phyloP scores from a whole-genome alignment of 2,113 vertebrate species.

The Petaurus breviceps region DNA sequence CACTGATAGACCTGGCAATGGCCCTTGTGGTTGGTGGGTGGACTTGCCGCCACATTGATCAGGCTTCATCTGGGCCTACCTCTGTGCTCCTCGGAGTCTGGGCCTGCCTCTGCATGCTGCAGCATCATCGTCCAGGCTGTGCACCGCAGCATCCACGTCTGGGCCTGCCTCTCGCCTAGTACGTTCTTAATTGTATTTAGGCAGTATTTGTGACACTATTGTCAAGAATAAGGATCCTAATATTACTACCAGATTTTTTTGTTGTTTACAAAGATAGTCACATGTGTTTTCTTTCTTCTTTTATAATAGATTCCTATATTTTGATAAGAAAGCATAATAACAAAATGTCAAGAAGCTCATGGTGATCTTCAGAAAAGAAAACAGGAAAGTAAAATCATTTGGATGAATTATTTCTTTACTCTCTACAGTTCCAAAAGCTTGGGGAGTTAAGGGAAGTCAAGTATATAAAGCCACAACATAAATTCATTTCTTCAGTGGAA shows the following conservation, averaged over 20 bases:
- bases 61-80: no score
- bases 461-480: background rate
- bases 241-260: slow-evolving; percentile 65
- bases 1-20: no score
- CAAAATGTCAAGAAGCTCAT: slow-evolving; percentile 47
- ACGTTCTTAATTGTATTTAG: background rate
- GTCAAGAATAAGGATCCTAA: slow-evolving; percentile 66
- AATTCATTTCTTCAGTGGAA: background rate
- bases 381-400: slow-evolving; percentile 12
- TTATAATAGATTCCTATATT: slow-evolving; percentile 39
- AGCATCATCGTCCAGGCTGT: no score
- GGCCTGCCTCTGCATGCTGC: no score
- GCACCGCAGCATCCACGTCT: no score
- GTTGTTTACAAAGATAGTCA: slow-evolving; percentile 55
- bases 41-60: no score
- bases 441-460: background rate
- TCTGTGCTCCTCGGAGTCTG: no score
- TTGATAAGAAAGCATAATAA: slow-evolving; percentile 60
- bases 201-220: slow-evolving; percentile 65
- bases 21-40: no score
- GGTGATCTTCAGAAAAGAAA: background rate
- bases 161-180: background rate
- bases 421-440: background rate
- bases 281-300: background rate
- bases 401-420: background rate